These are phyloP conservation scores for Umimayanthus kanabou DNA, from an alignment of 92 coral and sea anemone genomes.

Conservation along the genomic window DNA sequence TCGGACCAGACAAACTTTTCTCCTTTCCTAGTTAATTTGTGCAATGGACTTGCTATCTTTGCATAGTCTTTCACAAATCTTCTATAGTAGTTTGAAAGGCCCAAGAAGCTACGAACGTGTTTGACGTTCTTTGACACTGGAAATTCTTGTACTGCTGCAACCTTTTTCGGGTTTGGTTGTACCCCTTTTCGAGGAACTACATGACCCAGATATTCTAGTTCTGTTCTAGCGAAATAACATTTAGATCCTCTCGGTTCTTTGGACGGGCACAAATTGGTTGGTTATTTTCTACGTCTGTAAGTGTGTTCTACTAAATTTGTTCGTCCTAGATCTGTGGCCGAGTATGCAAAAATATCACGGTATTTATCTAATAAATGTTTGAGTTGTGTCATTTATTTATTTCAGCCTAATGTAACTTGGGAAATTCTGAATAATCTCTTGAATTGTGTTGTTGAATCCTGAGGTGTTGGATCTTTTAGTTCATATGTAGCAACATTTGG, in stretches of 20 bases:
- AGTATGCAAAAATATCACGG: no score
- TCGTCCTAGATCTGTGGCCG: no score
- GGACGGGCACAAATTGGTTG: no score
- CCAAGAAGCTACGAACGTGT: conserved; percentile 27
- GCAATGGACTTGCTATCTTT: conserved; percentile 29
- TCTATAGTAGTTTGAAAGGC: conserved; percentile 18
- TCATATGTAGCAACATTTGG: no score
- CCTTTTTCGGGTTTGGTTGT: conserved; percentile 29
- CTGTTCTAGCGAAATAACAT: conserved; percentile 38
- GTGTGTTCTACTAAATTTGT: no score
- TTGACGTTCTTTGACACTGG: conserved; percentile 38
- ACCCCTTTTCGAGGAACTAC: conserved; percentile 29
- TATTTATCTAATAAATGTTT: no score
- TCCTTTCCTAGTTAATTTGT: conserved; percentile 31
- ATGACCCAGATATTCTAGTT: background rate
- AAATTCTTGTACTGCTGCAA: conserved; percentile 30
- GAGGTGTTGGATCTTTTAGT: no score
- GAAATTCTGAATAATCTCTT: no score
- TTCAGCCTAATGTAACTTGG: no score
- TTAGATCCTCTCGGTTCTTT: background rate
- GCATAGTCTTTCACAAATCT: conserved; percentile 42
- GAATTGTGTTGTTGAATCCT: no score
- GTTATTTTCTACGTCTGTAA: no score
- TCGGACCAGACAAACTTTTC: conserved; percentile 48
- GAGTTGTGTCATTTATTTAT: no score